Conservation (phyloP, 92 coral and sea anemone genomes). For the Porites divaricata region DNA sequence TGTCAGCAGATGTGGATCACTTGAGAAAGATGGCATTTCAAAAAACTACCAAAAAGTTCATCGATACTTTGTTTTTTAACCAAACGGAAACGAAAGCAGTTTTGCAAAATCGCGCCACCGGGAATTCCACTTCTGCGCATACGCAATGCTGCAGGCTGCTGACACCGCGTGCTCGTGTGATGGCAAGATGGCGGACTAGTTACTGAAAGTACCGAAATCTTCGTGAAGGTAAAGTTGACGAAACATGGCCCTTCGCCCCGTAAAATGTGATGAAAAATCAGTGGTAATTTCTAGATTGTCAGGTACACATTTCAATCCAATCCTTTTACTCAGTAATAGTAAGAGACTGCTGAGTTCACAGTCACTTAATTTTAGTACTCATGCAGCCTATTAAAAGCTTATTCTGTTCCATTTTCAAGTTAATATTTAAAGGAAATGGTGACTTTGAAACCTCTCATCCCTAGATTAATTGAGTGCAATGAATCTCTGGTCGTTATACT, state of each 20-base stretch:
- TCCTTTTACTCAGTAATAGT: not conserved
- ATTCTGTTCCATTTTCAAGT: no score
- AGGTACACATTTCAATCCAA: conserved; percentile 43
- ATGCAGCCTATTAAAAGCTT: not conserved
- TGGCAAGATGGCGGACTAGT: conserved; percentile 58
- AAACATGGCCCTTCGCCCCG: conserved; percentile 69
- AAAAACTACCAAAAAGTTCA: not conserved
- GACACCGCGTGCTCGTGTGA: conserved; percentile 44
- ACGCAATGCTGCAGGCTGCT: conserved; percentile 55
- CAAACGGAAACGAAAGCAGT: not conserved
- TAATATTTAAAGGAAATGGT: no score
- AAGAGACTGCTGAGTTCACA: no score
- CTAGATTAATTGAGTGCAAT: no score
- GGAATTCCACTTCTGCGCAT: conserved; percentile 56
- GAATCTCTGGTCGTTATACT: no score
- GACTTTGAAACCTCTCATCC: no score
- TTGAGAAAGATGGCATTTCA: conserved; percentile 77
- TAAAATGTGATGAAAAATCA: conserved; percentile 62
- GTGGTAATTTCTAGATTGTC: conserved; percentile 73
- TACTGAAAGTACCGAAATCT: not conserved
- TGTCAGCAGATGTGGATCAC: conserved; percentile 82
- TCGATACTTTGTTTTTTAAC: not conserved
- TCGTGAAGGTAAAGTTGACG: not conserved
- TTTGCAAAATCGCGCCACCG: conserved; percentile 59
- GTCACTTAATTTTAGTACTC: not conserved